Evolutionary conservation across 2,113 vertebrate genomes (phyloP).

Genomic region (Bambusicola thoracicus): DNA sequence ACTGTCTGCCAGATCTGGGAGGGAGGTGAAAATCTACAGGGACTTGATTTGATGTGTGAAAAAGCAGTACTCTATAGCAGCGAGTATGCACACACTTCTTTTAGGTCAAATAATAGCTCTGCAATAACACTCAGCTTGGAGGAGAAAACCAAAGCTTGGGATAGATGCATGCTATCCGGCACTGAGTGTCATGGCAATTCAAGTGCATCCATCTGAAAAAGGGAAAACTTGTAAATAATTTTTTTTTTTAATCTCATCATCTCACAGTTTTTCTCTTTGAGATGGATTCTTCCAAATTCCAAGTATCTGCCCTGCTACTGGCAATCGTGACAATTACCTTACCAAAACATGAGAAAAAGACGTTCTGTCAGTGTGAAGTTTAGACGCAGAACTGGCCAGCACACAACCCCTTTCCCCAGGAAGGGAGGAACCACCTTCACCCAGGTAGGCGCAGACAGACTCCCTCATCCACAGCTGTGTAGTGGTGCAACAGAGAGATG

Average conservation of each 20-base stretch:
- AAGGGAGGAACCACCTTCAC: too few relatives aligned
- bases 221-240: background rate
- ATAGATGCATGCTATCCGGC: background rate
- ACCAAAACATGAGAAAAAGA: background rate
- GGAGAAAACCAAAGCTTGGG: background rate
- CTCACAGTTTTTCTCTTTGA: background rate
- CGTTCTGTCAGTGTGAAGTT: background rate
- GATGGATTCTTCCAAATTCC: background rate
- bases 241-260: background rate
- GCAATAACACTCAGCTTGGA: background rate
- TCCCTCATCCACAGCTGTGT: background rate
- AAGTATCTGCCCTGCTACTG: background rate
- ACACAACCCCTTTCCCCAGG: background rate
- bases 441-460: background rate
- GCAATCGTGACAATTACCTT: background rate
- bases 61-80: constrained; percentile 42
- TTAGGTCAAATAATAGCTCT: constrained; percentile 51
- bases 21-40: constrained; percentile 52
- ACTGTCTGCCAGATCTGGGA: constrained; percentile 57
- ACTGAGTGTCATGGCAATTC: background rate
- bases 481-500: background rate
- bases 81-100: background rate
- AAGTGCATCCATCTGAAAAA: background rate
- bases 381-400: background rate
- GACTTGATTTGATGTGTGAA: constrained; percentile 24